A percentile compares a stretch with the other conserved stretches of the same genome.
Evolutionary conservation across 2,888 invertebrate genomes (phyloP).

Genomic region (Phlogophora meticulosa): DNA sequence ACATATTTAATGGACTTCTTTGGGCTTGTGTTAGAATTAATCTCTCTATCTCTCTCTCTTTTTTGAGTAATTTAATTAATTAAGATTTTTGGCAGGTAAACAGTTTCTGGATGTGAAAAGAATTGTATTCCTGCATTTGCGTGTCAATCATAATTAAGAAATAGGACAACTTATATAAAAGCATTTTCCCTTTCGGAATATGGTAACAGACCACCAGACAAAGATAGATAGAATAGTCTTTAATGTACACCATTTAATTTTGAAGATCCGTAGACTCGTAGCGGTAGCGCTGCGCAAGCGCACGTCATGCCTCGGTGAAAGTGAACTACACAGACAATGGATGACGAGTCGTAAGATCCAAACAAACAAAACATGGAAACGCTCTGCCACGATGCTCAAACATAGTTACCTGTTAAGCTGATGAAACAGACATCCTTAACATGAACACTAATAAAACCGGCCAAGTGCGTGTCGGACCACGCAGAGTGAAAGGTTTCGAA

Average conservation of each 20-base stretch:
- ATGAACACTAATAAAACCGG: conserved; percentile 41
- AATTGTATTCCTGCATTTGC: neutral
- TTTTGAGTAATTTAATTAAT: conserved; percentile 8
- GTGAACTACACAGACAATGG: conserved; percentile 79
- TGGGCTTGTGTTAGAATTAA: neutral
- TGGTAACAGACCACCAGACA: conserved; percentile 57
- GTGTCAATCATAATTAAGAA: neutral
- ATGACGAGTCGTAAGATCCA: conserved; percentile 73
- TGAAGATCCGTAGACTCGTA: neutral
- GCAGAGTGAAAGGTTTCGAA: too few relatives aligned
- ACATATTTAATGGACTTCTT: neutral
- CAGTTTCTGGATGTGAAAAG: neutral
- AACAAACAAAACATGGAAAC: conserved; percentile 73
- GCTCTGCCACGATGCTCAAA: conserved; percentile 62
- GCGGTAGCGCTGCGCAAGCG: conserved; percentile 62
- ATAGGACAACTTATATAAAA: neutral
- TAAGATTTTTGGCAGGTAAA: neutral
- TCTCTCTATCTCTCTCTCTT: too few relatives aligned
- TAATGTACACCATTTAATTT: too few relatives aligned
- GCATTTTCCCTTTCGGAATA: conserved; percentile 27
- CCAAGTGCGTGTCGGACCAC: too few relatives aligned
- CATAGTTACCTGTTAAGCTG: conserved; percentile 53
- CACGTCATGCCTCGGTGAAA: conserved; percentile 80
- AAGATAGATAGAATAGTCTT: conserved; percentile 4
- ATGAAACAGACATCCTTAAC: conserved; percentile 71